These are phyloP conservation scores for Maconellicoccus hirsutus DNA, from an alignment of 1,140 invertebrate genomes.

Conservation along the genomic window DNA sequence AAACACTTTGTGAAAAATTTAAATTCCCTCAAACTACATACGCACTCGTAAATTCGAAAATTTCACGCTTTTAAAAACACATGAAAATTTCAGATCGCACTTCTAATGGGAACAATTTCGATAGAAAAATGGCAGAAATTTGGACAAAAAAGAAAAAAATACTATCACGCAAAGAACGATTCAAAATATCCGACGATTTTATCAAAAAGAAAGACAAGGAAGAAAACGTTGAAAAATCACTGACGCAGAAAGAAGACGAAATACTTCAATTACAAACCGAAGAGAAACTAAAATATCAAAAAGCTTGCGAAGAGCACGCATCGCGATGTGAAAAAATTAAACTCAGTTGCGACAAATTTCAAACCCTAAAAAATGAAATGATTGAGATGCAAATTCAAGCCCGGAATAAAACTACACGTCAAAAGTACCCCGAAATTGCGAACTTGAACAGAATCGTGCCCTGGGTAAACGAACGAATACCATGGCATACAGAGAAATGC, in stretches of 20 bases:
- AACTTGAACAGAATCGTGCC: not conserved
- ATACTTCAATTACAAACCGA: not conserved
- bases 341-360: not conserved
- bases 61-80: not conserved
- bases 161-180: conserved; percentile 1
- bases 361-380: not conserved
- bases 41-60: too few relatives aligned
- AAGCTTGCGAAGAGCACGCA: not conserved
- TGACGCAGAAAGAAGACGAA: not conserved
- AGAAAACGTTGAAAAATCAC: not conserved
- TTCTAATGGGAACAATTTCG: not conserved
- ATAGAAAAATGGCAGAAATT: not conserved
- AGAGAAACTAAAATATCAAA: conserved; percentile 1
- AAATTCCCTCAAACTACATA: too few relatives aligned
- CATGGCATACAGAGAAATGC: not conserved
- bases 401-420: not conserved
- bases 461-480: not conserved
- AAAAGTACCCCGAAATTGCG: not conserved
- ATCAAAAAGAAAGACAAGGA: not conserved
- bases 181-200: not conserved
- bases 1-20: too few relatives aligned
- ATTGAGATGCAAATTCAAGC: not conserved
- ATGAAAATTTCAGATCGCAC: not conserved
- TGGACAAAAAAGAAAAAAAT: conserved; percentile 14
- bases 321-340: not conserved